Conservation (phyloP, 1,140 invertebrate species). For the Drosophila mojavensis region DNA sequence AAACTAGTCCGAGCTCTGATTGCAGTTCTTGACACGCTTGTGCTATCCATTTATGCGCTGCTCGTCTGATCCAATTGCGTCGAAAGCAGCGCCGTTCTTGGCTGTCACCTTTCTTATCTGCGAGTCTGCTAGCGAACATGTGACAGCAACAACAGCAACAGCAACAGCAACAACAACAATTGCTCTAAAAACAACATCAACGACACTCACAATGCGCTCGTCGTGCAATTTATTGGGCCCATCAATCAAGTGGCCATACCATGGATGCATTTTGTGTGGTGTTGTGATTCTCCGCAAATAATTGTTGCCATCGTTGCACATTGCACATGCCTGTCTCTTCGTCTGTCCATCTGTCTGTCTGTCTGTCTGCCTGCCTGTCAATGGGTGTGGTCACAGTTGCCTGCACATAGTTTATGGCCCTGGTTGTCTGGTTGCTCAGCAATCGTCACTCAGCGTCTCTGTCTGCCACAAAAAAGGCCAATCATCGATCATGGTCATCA, state of each 20-base stretch:
- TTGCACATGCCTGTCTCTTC: constrained; percentile 42
- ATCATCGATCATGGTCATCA: constrained; percentile 81
- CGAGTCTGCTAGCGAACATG: constrained; percentile 17
- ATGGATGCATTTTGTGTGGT: constrained; percentile 51
- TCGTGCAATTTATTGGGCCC: constrained; percentile 77
- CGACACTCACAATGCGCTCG: constrained; percentile 47
- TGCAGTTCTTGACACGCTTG: constrained; percentile 9
- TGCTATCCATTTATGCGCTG: constrained; percentile 10
- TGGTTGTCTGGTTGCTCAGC: constrained; percentile 42
- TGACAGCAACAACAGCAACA: constrained; percentile 42
- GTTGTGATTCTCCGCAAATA: constrained; percentile 72
- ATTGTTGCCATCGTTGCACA: constrained; percentile 66
- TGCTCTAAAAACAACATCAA: constrained; percentile 35
- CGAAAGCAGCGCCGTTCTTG: constrained; percentile 35
- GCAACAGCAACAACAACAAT: constrained; percentile 15
- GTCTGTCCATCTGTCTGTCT: not conserved
- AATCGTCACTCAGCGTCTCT: constrained; percentile 74
- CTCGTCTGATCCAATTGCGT: constrained; percentile 35
- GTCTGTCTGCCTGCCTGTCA: constrained; percentile 45
- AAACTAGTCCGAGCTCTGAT: no score
- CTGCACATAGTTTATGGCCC: constrained; percentile 42
- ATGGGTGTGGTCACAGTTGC: constrained; percentile 74
- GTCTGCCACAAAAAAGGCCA: constrained; percentile 75
- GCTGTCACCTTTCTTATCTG: constrained; percentile 64
- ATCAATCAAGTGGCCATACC: constrained; percentile 77